These are phyloP conservation scores for Orthosia gothica DNA, from an alignment of 2,888 invertebrate species.

Conservation along the genomic window DNA sequence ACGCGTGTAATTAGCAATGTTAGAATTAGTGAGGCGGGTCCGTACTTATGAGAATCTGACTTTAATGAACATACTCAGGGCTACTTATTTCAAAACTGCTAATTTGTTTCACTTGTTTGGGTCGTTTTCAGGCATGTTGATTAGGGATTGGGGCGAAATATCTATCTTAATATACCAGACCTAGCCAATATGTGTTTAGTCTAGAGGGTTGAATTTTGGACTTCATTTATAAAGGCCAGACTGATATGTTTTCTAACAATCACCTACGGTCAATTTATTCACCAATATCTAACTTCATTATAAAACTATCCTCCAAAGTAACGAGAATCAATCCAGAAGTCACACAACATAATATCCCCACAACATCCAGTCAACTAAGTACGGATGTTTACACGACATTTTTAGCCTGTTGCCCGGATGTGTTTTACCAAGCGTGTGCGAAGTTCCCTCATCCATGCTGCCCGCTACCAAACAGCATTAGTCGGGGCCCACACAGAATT, in stretches of 20 bases:
- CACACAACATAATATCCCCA: no score
- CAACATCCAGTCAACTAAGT: background rate
- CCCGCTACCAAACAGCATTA: constrained; percentile 51
- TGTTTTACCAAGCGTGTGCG: constrained; percentile 30
- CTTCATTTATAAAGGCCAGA: no score
- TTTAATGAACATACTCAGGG: constrained; percentile 41
- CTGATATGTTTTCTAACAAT: no score
- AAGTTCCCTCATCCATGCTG: constrained; percentile 36
- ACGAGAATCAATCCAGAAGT: no score
- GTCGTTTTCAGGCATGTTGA: constrained; percentile 15
- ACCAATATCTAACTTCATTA: no score
- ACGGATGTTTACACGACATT: background rate
- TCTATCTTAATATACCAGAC: no score
- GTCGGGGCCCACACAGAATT: constrained; percentile 42
- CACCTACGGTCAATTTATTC: no score
- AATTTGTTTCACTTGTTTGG: constrained; percentile 47
- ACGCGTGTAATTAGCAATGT: constrained; percentile 55
- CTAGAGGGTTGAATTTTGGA: no score
- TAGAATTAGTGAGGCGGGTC: constrained; percentile 44
- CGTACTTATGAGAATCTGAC: constrained; percentile 30
- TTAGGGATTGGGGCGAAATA: constrained; percentile 21
- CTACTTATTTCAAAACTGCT: constrained; percentile 31
- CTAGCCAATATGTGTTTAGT: no score
- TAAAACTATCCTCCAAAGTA: no score
- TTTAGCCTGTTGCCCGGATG: constrained; percentile 26